Evolutionary conservation across 2,888 invertebrate species (phyloP), one percentile per base, ranked within the genome.

Genomic region (Pristionchus exspectatus): DNA sequence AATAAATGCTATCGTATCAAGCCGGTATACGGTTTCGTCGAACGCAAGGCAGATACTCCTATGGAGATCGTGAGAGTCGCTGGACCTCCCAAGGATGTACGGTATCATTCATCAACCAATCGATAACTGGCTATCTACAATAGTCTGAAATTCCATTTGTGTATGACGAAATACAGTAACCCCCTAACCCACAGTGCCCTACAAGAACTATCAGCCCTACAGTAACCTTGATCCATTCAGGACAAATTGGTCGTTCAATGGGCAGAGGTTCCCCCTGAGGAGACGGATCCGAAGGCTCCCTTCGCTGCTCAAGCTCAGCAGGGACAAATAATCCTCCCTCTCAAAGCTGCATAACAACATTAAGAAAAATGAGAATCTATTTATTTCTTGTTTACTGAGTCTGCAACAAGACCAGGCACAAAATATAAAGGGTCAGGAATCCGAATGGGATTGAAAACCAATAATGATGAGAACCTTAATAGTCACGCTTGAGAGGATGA

Each of bases 211-310:
- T n/a, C n/a, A n/a, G n/a, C n/a, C n/a, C n/a, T n/a, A n/a, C 72
- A 59, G 59, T 59, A 59, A 59, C 59, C 59, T 21, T 21, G 12
- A 27, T 30, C 14, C 2, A 18, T 88, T 77, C 74, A 88, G 88
- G 88, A 88, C 77, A 74, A 77, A 56, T 54, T 88, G 38, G 77
- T 77, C 0, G 44, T 88, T 30, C 88, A 88, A 33, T 88, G 77
- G 77, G 77, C 77, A 1, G 88, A 74, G 59, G 88, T 88, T 30
- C 88, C 88, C 7, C 18, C 56, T 10, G 88, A 88, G 59, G 88
- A 88, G 77, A 77, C 77, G 14, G 88, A 88, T n/a, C 74, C 88
- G 16, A 88, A 77, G 88, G 88, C 85, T 56, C 85, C 85, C 10
- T 85, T 85, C 85, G 85, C 85, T n/a, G 85, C 85, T 27, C 59